Evolutionary conservation across 2,113 vertebrate species (phyloP).

Genomic region (Alaudala cheleensis): DNA sequence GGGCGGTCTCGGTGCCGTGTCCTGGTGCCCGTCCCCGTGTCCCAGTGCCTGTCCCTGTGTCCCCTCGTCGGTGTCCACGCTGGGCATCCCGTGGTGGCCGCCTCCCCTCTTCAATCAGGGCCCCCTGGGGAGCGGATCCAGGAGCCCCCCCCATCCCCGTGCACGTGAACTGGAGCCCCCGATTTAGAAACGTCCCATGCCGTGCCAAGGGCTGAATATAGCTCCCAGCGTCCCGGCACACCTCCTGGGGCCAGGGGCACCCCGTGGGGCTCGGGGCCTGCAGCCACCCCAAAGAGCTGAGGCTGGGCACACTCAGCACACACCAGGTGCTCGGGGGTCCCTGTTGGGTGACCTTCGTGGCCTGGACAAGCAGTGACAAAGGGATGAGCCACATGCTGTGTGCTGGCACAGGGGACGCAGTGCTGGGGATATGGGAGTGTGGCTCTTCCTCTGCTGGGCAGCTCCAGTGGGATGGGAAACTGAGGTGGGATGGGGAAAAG

Average conservation of each 20-base stretch:
- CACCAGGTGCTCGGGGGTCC: rapidly evolving
- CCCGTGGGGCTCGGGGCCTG: not conserved
- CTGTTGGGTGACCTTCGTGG: rapidly evolving
- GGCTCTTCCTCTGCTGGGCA: not conserved
- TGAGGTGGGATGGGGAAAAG: not conserved
- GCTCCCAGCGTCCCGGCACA: not conserved
- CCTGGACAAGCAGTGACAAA: not conserved
- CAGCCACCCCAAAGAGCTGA: not conserved
- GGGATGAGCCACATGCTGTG: rapidly evolving
- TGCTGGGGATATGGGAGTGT: not conserved
- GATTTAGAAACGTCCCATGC: slow-evolving; percentile 54
- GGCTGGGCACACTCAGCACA: not conserved
- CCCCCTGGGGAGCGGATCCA: not conserved
- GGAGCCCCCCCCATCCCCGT: not conserved
- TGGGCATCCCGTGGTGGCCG: not conserved
- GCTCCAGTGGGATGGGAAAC: not conserved
- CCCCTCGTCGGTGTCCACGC: not conserved
- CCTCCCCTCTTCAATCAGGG: not conserved
- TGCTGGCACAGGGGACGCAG: not conserved
- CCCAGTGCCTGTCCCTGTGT: not conserved
- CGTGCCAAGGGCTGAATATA: slow-evolving; percentile 50
- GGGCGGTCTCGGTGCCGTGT: not conserved
- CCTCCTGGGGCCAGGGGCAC: not conserved
- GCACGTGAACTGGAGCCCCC: slow-evolving; percentile 35
- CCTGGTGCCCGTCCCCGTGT: not conserved